A percentile compares a stretch with the other conserved stretches of the same genome.
Evolutionary conservation across 2,888 invertebrate genomes (phyloP).

Genomic region (Sthenelais limicola): DNA sequence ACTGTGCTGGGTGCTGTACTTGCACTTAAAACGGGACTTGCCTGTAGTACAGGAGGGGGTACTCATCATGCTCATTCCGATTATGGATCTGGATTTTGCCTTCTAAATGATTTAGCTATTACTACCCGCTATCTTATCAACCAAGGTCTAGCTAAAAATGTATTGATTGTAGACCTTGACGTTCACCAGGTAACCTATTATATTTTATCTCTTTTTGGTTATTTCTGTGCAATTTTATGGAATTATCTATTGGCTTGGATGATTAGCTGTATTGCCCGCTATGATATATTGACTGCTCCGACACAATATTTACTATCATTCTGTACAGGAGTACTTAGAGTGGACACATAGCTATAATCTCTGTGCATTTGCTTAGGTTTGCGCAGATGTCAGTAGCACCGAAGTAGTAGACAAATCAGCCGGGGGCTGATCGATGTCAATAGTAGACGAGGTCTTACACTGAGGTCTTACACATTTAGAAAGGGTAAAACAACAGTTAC

Average conservation of each 20-base stretch:
- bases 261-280: not conserved
- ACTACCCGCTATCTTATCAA: slow-evolving; percentile 56
- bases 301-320: no score
- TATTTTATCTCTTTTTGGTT: not conserved
- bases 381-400: no score
- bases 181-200: slow-evolving; percentile 63
- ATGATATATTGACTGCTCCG: not conserved
- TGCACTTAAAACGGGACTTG: slow-evolving; percentile 61
- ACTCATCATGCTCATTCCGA: slow-evolving; percentile 68
- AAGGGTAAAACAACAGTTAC: no score
- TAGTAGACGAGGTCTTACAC: no score
- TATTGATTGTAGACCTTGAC: slow-evolving; percentile 68
- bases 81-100: slow-evolving; percentile 65
- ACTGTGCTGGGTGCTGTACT: slow-evolving; percentile 59
- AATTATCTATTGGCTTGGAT: no score
- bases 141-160: slow-evolving; percentile 51
- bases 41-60: slow-evolving; percentile 67
- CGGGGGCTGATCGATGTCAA: no score
- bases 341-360: no score
- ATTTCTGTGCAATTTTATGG: no score
- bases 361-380: no score
- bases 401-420: no score
- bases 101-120: slow-evolving; percentile 67
- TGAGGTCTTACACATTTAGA: no score
- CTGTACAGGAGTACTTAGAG: no score